These are phyloP conservation scores for Alauda arvensis DNA, from an alignment of 2,797 vertebrate genomes.

Conservation along the genomic window DNA sequence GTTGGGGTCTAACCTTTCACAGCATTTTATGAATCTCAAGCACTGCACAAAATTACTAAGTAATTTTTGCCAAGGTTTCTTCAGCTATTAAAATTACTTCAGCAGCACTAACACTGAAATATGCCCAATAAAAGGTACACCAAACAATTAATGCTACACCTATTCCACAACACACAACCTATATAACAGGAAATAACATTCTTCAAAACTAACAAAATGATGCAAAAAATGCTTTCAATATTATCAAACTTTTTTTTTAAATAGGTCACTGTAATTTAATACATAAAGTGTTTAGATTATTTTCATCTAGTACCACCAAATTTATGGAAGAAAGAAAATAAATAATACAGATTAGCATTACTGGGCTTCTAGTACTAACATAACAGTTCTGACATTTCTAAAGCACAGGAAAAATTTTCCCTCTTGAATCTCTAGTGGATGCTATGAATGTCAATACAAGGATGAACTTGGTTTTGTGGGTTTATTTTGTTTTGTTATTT, in stretches of 20 bases:
- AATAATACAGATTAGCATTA: neutral
- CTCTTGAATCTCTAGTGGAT: neutral
- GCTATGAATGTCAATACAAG: neutral
- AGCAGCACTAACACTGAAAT: neutral
- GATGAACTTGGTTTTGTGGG: neutral
- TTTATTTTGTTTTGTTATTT: neutral
- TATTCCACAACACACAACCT: neutral
- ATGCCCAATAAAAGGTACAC: neutral
- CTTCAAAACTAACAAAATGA: constrained; percentile 4
- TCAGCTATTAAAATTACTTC: neutral
- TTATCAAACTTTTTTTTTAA: neutral
- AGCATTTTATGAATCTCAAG: constrained; percentile 10
- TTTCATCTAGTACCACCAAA: neutral
- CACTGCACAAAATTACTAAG: constrained; percentile 44
- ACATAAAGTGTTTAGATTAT: neutral
- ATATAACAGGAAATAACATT: neutral
- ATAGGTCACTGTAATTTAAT: neutral
- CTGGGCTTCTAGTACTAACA: neutral
- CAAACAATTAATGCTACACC: neutral
- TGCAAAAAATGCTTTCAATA: neutral
- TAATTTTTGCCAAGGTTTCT: neutral
- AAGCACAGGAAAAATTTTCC: neutral
- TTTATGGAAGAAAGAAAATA: neutral
- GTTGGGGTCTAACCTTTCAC: constrained; percentile 53
- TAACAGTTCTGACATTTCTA: constrained; percentile 3